Evolutionary conservation across 2,797 vertebrate species (phyloP).

Genomic region (Gallirallus australis): DNA sequence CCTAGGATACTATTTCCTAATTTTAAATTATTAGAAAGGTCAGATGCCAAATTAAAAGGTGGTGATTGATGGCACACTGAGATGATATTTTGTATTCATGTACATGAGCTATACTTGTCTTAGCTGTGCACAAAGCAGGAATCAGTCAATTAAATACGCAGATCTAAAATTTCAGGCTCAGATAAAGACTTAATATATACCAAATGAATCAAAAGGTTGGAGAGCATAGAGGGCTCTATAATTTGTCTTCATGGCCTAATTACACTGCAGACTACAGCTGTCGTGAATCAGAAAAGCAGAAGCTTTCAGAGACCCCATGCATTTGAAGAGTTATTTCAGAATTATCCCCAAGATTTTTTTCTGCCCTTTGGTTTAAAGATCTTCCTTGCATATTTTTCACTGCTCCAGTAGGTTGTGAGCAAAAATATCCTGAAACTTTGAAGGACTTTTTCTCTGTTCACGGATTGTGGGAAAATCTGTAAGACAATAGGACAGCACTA

Average conservation of each 20-base stretch:
- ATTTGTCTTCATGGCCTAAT: not conserved
- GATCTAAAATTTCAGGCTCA: not conserved
- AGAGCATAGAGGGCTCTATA: not conserved
- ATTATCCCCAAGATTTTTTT: not conserved
- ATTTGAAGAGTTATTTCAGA: not conserved
- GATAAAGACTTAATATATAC: not conserved
- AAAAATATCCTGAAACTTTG: not conserved
- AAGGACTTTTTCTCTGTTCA: not conserved
- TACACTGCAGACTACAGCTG: not conserved
- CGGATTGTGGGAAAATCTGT: not conserved
- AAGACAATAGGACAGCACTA: conserved; percentile 2
- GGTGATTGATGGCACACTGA: not conserved
- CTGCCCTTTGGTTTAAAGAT: not conserved
- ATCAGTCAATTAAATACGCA: not conserved
- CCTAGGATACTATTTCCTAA: conserved; percentile 24
- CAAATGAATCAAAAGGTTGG: not conserved
- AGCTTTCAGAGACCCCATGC: not conserved
- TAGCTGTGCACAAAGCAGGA: not conserved
- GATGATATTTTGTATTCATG: conserved; percentile 6
- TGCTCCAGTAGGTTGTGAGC: not conserved
- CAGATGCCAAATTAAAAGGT: conserved; percentile 8
- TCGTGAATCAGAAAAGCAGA: not conserved
- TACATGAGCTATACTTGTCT: not conserved
- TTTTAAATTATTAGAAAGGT: conserved; percentile 17
- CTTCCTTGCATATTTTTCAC: not conserved